These are phyloP conservation scores for Sebastes itinus DNA, from an alignment of 2,797 vertebrate genomes.

Conservation along the genomic window DNA sequence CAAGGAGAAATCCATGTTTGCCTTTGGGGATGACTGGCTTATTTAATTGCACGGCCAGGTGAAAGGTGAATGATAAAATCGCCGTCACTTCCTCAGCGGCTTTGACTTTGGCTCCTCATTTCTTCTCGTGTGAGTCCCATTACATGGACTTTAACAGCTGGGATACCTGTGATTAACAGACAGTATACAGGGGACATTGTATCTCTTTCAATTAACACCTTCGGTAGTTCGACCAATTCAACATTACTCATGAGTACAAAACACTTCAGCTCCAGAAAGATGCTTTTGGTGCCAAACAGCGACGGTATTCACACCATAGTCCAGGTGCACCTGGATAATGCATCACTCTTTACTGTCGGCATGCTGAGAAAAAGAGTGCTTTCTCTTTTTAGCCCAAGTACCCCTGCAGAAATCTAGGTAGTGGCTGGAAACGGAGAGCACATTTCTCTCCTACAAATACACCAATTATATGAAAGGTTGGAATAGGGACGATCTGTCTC, in stretches of 20 bases:
- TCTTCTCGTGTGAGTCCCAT: neutral
- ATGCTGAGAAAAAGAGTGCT: neutral
- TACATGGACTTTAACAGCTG: constrained; percentile 14
- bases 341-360: constrained; percentile 31
- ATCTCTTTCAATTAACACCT: constrained; percentile 2
- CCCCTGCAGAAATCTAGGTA: constrained; percentile 16
- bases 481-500: constrained; percentile 19
- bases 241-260: constrained; percentile 23
- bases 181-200: neutral
- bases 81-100: neutral
- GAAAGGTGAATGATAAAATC: constrained; percentile 51
- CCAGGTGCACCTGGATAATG: constrained; percentile 31
- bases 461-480: constrained; percentile 41
- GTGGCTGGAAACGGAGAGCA: constrained; percentile 12
- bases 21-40: constrained; percentile 13
- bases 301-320: neutral
- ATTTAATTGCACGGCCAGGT: constrained; percentile 42
- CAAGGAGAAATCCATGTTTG: constrained; percentile 16
- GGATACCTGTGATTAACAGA: neutral
- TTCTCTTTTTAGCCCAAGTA: neutral
- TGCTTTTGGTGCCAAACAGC: constrained; percentile 7
- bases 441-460: constrained; percentile 40
- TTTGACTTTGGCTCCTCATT: constrained; percentile 4
- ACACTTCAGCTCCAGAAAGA: neutral
- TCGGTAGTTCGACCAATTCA: constrained; percentile 13